These are phyloP conservation scores for Bambusicola thoracicus DNA, from an alignment of 2,113 vertebrate species.

Conservation along the genomic window DNA sequence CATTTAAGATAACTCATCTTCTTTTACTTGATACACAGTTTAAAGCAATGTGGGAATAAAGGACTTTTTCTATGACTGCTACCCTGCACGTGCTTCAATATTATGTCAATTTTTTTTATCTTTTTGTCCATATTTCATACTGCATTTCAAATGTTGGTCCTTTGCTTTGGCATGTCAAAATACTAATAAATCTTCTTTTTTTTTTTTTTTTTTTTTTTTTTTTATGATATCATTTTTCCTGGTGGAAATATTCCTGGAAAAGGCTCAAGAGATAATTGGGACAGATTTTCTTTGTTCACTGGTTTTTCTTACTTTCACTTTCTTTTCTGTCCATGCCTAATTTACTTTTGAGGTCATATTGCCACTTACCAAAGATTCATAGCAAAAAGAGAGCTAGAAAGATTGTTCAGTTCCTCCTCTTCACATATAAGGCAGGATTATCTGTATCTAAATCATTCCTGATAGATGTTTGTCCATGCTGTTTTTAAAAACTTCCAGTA, in stretches of 20 bases:
- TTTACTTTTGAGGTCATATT: not conserved
- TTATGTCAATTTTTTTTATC: not conserved
- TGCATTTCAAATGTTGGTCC: not conserved
- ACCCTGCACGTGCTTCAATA: not conserved
- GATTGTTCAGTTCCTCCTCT: constrained; percentile 14
- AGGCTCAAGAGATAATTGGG: not conserved
- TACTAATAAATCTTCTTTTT: not conserved
- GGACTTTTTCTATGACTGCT: not conserved
- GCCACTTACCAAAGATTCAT: not conserved
- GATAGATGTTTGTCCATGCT: constrained; percentile 49
- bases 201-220: no score
- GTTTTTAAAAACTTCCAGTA: constrained; percentile 21
- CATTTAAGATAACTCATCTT: not conserved
- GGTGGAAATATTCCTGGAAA: not conserved
- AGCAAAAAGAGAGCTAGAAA: constrained; percentile 26
- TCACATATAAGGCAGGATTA: constrained; percentile 22
- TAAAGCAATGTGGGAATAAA: not conserved
- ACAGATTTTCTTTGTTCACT: not conserved
- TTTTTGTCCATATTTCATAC: not conserved
- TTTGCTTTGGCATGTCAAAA: not conserved
- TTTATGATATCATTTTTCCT: not conserved
- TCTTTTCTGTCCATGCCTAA: not conserved
- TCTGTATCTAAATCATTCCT: constrained; percentile 38
- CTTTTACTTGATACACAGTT: not conserved
- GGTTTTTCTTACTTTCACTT: not conserved